phyloP scores from a whole-genome alignment of 2,888 invertebrate genomes.

The Temnothorax rugatulus region DNA sequence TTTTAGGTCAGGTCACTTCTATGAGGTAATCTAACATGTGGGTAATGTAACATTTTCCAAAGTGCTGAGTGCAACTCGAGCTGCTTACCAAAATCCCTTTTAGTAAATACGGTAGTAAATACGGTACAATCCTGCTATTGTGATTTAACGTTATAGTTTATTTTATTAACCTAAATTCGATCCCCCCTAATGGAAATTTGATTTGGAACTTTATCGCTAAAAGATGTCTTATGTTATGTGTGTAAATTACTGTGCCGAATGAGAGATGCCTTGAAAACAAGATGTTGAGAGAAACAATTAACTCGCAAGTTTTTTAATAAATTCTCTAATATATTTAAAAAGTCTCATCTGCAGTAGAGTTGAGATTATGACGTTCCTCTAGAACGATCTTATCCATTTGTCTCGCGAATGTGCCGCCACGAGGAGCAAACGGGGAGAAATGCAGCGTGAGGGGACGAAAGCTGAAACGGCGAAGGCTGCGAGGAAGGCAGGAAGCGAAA shows the following conservation, averaged over 20 bases:
- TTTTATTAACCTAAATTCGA: neutral
- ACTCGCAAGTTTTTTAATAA: neutral
- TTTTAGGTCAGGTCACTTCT: slow-evolving; percentile 32
- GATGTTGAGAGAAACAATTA: neutral
- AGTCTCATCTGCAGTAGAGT: slow-evolving; percentile 5
- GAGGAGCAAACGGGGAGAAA: slow-evolving; percentile 27
- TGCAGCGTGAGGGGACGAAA: slow-evolving; percentile 40
- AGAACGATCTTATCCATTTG: slow-evolving; percentile 67
- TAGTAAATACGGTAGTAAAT: neutral
- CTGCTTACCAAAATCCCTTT: slow-evolving; percentile 16
- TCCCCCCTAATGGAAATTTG: neutral
- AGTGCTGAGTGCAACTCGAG: neutral
- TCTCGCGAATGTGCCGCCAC: slow-evolving; percentile 27
- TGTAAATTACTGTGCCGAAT: neutral
- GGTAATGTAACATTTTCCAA: slow-evolving; percentile 31
- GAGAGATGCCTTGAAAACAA: neutral
- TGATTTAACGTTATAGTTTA: neutral
- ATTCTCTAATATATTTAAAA: neutral
- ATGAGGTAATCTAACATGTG: slow-evolving; percentile 18
- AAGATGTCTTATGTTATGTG: neutral
- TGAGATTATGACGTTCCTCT: slow-evolving; percentile 30
- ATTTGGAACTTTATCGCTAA: neutral
- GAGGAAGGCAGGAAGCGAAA: slow-evolving; percentile 54
- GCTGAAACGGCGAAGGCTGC: slow-evolving; percentile 22
- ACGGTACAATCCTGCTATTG: neutral